Evolutionary conservation across 23 tunicate species (phyloP), one percentile per base, ranked within the genome.

Genomic region (Botrylloides violaceus): DNA sequence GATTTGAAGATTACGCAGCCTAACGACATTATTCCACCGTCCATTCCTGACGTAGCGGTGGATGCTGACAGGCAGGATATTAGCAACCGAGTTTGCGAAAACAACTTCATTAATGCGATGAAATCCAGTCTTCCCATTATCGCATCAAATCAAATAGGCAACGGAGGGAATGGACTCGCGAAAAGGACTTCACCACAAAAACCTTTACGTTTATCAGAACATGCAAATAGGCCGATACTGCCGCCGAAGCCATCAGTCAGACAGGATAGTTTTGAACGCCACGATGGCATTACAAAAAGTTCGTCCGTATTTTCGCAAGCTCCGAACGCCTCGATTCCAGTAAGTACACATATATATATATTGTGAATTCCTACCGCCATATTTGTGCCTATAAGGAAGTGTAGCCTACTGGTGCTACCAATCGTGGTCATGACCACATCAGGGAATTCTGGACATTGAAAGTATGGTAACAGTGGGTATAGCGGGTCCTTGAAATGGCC

Each of bases 31-130:
- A n/a, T n/a, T 7, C 15, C 53, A 36, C 32, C 58, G 9, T 81
- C 86, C 12, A 49, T 81, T 7, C 86, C 86, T 25, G 86, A 81
- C 80, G 80, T 81, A n/a, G 80, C 86, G n/a, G 72, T 64, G 21
- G 86, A 81, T 66, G 86, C 86, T 15, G 79, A 43, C 53, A 9
- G 53, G 53, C 53, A 43, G 15, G 53, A 43, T 43, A 15, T 43
- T 7, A 43, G 15, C 15, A 43, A 43, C 15, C 53, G 53, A 15
- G 53, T 43, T 9, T 7, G 15, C 53, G 53, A 43, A 43, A 43
- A 43, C 53, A 43, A 43, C 15, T 43, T 43, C 12, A 43, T 43
- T 15, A 43, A 43, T 43, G 53, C 15, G 12, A 43, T 43, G 53
- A 43, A 43, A 43, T 43, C 53, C 53, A 15, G 53, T 9, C 53